Conservation (phyloP, 35 echinoderm and acorn worm genomes). For the Ophioderma brevispina region DNA sequence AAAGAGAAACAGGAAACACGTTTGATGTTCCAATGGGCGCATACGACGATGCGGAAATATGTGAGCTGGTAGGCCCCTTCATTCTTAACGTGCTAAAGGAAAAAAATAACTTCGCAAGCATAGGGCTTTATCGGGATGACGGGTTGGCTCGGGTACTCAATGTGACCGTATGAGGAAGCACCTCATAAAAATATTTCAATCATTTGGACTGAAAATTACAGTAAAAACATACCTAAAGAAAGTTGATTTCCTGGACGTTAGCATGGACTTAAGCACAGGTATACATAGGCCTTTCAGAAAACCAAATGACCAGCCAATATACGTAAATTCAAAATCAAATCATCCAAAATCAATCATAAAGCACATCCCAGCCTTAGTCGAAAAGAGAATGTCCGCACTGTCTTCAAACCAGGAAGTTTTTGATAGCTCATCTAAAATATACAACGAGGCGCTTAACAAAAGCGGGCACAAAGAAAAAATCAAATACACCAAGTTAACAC, state of each 20-base stretch:
- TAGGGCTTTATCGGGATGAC: slow-evolving; percentile 27
- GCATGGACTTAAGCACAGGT: not conserved
- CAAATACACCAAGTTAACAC: not conserved
- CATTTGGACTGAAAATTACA: not conserved
- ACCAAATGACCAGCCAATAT: not conserved
- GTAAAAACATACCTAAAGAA: not conserved
- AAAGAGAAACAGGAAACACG: not conserved
- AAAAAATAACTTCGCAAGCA: not conserved
- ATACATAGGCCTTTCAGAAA: not conserved
- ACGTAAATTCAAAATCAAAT: not conserved
- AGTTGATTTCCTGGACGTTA: slow-evolving; percentile 7
- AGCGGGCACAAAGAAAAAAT: not conserved
- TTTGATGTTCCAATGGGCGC: slow-evolving; percentile 48
- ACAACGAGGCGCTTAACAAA: not conserved
- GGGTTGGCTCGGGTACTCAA: not conserved
- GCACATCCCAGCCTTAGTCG: not conserved
- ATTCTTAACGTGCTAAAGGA: not conserved
- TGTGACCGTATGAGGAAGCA: not conserved
- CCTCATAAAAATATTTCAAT: not conserved
- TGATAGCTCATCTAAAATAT: not conserved
- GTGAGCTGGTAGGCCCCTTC: slow-evolving; percentile 44
- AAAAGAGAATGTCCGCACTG: not conserved
- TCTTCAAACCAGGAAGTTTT: not conserved
- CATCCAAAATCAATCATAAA: not conserved
- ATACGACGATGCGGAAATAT: slow-evolving; percentile 43